Evolutionary conservation across 2,797 vertebrate species (phyloP), one percentile per base, ranked within the genome.

Genomic region (Calcarius lapponicus): DNA sequence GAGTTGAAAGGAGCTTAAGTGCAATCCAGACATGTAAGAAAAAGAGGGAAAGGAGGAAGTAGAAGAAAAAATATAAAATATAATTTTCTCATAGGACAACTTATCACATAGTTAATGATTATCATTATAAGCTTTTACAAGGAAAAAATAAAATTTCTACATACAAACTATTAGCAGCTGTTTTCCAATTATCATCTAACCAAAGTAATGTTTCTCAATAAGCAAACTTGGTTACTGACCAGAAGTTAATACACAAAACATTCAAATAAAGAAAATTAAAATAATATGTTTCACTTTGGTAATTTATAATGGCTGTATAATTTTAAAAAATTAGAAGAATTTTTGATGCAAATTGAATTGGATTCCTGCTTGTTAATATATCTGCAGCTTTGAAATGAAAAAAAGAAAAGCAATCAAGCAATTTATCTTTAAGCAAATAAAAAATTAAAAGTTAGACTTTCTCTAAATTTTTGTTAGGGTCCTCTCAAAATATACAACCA

Each of bases 1-100:
- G 5, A 2, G 2, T 13, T 32, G 65, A 29, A 75, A 69, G 31
- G 12, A 80, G 9, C 17, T 66, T 22, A 91, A 76, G 6, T 34
- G 21, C 9, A 67, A 53, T 43, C 14, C 21, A 54, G 45, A 36
- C 2, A n/a, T 0, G 0, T 56, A 60, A 82, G 7, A 31, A 89
- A 72, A 67, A 50, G 13, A 6, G 2, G 10, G 2, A 2, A 7
- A 13, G 3, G 3, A 6, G 2, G 3, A 10, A 80, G 20, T 17
- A 56, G 1, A 61, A 17, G 32, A 78, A 76, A 62, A 91, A 47
- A 38, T 4, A 36, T 7, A 58, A 71, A 71, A 60, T 25, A 18
- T 3, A 0, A 12, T 76, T 89, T 90, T 76, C 19, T 31, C 32
- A 45, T 28, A 38, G 19, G 42, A 57, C 50, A 6, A 53, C 19